Evolutionary conservation across 2,888 invertebrate species (phyloP).

Genomic region (Nebria brevicollis): DNA sequence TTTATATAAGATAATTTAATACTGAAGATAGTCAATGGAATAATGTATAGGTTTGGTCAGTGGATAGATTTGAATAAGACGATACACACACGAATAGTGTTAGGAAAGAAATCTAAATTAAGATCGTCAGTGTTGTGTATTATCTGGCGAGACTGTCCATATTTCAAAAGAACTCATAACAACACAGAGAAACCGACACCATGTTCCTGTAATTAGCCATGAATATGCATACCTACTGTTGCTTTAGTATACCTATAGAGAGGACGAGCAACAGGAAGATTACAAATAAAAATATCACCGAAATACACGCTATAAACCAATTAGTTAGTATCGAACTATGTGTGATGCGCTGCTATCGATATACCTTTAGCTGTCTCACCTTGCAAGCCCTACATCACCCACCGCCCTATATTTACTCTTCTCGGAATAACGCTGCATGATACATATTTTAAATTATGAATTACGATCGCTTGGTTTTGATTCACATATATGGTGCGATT

Average conservation of each 20-base stretch:
- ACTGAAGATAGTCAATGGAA: neutral
- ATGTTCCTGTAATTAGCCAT: constrained; percentile 53
- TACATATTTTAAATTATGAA: neutral
- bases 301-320: constrained; percentile 56
- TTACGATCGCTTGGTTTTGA: neutral
- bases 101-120: constrained; percentile 23
- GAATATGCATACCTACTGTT: constrained; percentile 53
- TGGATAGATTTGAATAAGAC: neutral
- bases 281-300: constrained; percentile 52
- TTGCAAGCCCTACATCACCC: neutral
- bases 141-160: constrained; percentile 30
- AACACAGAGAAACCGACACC: constrained; percentile 30
- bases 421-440: neutral
- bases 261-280: constrained; percentile 9
- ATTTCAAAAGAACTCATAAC: constrained; percentile 46
- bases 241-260: neutral
- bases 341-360: constrained; percentile 50
- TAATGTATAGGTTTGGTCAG: neutral
- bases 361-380: constrained; percentile 46
- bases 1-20: neutral
- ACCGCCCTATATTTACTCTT: neutral
- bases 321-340: constrained; percentile 49
- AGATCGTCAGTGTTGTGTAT: constrained; percentile 23
- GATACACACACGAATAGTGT: constrained; percentile 5
- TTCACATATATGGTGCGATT: neutral